A percentile compares a stretch with the other conserved stretches of the same genome.
Conservation (phyloP, 1,140 invertebrate species). For the Cotesia vestalis region DNA sequence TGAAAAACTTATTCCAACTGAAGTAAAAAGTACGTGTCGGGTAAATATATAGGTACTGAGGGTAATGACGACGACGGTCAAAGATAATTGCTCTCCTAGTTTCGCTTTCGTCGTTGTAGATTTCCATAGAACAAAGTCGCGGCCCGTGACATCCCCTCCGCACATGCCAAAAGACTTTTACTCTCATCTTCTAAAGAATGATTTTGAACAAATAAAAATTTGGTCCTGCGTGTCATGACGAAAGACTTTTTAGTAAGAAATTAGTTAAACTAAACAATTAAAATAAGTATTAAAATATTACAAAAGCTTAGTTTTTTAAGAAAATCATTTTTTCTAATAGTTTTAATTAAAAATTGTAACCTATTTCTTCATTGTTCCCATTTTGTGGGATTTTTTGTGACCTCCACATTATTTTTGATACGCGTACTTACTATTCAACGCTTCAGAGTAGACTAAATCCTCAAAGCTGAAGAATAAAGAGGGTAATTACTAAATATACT, state of each 20-base stretch:
- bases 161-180: slow-evolving; percentile 38
- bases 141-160: slow-evolving; percentile 53
- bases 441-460: too few species aligned
- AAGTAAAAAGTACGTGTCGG: slow-evolving; percentile 26
- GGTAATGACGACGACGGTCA: slow-evolving; percentile 46
- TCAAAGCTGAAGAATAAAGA: too few species aligned
- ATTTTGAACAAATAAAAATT: slow-evolving; percentile 7
- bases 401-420: too few species aligned
- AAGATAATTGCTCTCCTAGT: slow-evolving; percentile 58
- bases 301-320: too few species aligned
- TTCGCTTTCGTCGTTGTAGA: slow-evolving; percentile 62
- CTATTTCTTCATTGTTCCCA: too few species aligned
- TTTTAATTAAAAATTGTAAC: too few species aligned
- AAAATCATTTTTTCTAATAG: too few species aligned
- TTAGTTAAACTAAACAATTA: neutral
- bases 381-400: too few species aligned
- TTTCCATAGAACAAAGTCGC: slow-evolving; percentile 52
- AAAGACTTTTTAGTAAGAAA: slow-evolving; percentile 9
- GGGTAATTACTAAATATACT: too few species aligned
- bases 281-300: too few species aligned
- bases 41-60: slow-evolving; percentile 55
- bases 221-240: neutral
- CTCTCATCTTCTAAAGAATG: slow-evolving; percentile 41
- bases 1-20: neutral
- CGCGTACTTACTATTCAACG: too few species aligned